These are phyloP conservation scores for Gymnorhina tibicen DNA, from an alignment of 2,113 vertebrate species.

Conservation along the genomic window DNA sequence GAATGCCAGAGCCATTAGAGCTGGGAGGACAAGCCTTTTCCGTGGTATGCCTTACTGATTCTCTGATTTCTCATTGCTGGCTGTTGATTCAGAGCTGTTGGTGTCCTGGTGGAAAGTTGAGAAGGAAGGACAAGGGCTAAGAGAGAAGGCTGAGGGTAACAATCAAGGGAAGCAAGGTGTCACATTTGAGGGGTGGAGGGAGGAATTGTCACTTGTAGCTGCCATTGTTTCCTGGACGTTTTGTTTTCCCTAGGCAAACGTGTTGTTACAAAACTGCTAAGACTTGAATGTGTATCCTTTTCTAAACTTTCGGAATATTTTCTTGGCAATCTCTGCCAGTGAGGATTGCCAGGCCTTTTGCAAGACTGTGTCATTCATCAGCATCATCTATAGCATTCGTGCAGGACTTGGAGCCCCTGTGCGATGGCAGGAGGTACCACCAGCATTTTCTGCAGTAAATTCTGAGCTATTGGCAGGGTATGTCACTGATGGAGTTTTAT, in stretches of 20 bases:
- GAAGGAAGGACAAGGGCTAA: not conserved
- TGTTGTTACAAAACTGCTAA: not conserved
- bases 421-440: not conserved
- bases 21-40: not conserved
- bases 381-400: fast-evolving
- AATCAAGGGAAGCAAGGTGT: not conserved
- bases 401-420: not conserved
- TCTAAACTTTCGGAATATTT: not conserved
- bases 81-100: not conserved
- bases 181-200: too few species aligned
- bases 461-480: not conserved
- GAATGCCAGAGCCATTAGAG: not conserved
- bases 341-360: not conserved
- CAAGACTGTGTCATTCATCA: not conserved
- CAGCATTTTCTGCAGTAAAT: not conserved
- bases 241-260: not conserved
- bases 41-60: not conserved
- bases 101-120: not conserved
- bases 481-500: not conserved
- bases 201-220: not conserved
- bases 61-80: not conserved
- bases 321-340: not conserved
- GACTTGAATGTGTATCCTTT: not conserved
- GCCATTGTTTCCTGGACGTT: not conserved
- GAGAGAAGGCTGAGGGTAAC: not conserved